Percentiles rank a stretch among this genome's conserved stretches.
Conservation (phyloP, 2,797 vertebrate species). For the Syngnathus rostellatus region DNA sequence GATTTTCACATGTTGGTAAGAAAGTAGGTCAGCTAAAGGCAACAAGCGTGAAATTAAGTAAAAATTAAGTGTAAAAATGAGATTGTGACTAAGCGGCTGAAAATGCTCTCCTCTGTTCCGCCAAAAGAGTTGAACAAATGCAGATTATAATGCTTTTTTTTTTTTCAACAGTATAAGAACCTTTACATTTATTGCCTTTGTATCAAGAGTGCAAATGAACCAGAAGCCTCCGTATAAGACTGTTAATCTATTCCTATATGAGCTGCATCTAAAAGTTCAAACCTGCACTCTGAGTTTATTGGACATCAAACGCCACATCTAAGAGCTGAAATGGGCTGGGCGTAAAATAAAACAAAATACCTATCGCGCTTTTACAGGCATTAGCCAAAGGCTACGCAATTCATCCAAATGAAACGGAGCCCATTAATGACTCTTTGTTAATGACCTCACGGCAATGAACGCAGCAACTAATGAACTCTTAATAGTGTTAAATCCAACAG, state of each 20-base stretch:
- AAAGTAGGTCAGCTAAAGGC: not conserved
- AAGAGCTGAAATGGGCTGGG: not conserved
- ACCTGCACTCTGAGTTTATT: not conserved
- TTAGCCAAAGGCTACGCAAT: constrained; percentile 26
- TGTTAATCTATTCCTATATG: not conserved
- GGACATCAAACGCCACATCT: not conserved
- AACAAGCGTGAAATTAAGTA: not conserved
- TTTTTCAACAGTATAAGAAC: too few species aligned
- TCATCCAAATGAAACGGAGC: constrained; percentile 35
- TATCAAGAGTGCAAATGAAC: not conserved
- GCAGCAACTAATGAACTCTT: constrained; percentile 72
- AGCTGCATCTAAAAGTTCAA: constrained; percentile 1
- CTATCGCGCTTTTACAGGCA: constrained; percentile 4
- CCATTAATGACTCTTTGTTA: constrained; percentile 52
- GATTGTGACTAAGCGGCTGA: not conserved
- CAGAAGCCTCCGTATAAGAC: not conserved
- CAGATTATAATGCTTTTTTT: not conserved
- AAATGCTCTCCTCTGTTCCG: not conserved
- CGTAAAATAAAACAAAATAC: constrained; percentile 6
- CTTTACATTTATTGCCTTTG: not conserved
- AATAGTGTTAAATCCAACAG: constrained; percentile 72
- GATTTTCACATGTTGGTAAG: not conserved
- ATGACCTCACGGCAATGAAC: constrained; percentile 52
- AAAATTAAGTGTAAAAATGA: constrained; percentile 3
- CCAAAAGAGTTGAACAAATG: not conserved